Conservation (phyloP, 1,140 invertebrate genomes). For the Elysia chlorotica region DNA sequence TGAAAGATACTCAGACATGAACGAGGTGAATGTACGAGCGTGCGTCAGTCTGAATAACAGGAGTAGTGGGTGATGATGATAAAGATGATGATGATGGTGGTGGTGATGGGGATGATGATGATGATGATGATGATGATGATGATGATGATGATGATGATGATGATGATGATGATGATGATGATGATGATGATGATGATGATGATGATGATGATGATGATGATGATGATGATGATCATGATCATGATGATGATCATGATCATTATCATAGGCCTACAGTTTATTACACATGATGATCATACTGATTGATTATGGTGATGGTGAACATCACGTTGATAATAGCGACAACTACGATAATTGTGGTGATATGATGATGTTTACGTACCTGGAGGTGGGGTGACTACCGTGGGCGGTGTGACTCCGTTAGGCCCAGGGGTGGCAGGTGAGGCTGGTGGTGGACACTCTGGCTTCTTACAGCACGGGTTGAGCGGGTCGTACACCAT, state of each 20-base stretch:
- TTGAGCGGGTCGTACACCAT: constrained; percentile 34
- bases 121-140: constrained; percentile 3
- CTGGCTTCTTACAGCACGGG: constrained; percentile 39
- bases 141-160: background rate
- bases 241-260: too few species aligned
- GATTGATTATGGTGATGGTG: background rate
- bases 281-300: background rate
- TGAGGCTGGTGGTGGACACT: constrained; percentile 18
- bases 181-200: background rate
- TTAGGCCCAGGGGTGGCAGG: constrained; percentile 5
- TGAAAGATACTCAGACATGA: too few species aligned
- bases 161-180: background rate
- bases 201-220: background rate
- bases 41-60: too few species aligned
- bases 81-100: too few species aligned
- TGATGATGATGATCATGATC: background rate
- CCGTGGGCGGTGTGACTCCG: constrained; percentile 5
- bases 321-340: background rate
- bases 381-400: background rate
- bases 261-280: too few species aligned
- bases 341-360: background rate
- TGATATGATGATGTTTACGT: background rate
- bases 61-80: too few species aligned
- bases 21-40: too few species aligned
- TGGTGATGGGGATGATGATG: background rate